Conservation (phyloP, 2,113 vertebrate genomes). For the Dipodomys stephensi region DNA sequence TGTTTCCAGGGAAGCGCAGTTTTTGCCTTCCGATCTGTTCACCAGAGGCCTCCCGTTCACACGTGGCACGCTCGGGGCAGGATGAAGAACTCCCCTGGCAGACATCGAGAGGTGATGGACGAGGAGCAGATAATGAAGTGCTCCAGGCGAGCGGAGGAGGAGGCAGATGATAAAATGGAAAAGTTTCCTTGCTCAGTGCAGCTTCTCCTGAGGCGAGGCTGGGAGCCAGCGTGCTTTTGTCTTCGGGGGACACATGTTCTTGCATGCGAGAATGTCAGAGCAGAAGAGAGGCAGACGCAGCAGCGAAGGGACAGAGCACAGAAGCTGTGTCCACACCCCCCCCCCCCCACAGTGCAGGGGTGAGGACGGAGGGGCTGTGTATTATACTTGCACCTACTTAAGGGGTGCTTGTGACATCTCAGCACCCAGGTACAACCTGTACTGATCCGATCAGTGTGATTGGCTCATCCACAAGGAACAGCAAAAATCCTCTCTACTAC, state of each 20-base stretch:
- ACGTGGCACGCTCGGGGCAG: background rate
- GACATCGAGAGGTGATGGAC: background rate
- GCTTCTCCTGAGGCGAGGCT: background rate
- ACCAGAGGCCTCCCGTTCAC: background rate
- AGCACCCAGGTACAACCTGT: no score
- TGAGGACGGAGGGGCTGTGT: no score
- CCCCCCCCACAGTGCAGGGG: background rate
- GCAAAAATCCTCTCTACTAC: no score
- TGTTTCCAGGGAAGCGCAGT: constrained; percentile 63
- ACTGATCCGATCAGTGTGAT: no score
- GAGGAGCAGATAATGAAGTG: background rate
- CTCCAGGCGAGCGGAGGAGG: constrained; percentile 20
- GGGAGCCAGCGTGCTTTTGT: background rate
- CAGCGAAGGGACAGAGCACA: fast-evolving
- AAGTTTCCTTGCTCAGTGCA: background rate
- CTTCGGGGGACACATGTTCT: background rate
- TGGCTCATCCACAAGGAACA: no score
- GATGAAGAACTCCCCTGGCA: background rate
- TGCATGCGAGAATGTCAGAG: background rate
- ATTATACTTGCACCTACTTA: no score
- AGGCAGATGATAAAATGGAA: background rate
- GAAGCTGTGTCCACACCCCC: background rate
- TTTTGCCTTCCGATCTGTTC: constrained; percentile 41
- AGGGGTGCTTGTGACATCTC: no score
- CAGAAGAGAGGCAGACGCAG: background rate